Conservation (phyloP, 2,797 vertebrate genomes). For the Geotria australis region DNA sequence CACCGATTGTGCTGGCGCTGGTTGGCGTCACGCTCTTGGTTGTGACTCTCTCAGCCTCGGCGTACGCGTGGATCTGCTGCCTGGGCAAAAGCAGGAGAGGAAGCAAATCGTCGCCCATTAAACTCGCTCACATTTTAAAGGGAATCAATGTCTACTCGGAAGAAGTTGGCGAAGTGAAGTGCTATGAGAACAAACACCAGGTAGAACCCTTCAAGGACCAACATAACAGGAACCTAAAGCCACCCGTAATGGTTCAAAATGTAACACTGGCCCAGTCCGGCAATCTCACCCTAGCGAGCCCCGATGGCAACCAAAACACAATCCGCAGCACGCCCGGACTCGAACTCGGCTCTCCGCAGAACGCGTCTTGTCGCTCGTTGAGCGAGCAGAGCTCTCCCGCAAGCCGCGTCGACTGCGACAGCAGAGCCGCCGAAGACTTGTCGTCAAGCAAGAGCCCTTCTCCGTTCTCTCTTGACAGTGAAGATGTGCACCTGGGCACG, state of each 20-base stretch:
- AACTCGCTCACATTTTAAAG: conserved; percentile 94
- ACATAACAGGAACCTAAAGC: not conserved
- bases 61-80: conserved; percentile 95
- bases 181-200: conserved; percentile 36
- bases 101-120: conserved; percentile 71
- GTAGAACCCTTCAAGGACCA: conserved; percentile 7
- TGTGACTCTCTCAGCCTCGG: conserved; percentile 37
- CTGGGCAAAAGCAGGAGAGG: conserved; percentile 72
- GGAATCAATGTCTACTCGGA: conserved; percentile 91
- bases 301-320: not conserved
- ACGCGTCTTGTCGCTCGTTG: conserved; percentile 6
- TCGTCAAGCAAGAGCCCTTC: not conserved
- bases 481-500: conserved; percentile 40
- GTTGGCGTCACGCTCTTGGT: not conserved
- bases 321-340: conserved; percentile 34
- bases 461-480: conserved; percentile 6
- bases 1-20: not conserved
- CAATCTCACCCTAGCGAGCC: not conserved
- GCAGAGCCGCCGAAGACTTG: not conserved
- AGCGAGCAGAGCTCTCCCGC: not conserved
- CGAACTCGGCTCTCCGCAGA: conserved; percentile 33
- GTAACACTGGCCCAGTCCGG: not conserved
- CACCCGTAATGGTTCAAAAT: not conserved
- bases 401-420: not conserved
- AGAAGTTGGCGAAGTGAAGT: conserved; percentile 67